Evolutionary conservation across 2,113 vertebrate species (phyloP), one percentile per base, ranked within the genome.

Genomic region (Zeus faber): DNA sequence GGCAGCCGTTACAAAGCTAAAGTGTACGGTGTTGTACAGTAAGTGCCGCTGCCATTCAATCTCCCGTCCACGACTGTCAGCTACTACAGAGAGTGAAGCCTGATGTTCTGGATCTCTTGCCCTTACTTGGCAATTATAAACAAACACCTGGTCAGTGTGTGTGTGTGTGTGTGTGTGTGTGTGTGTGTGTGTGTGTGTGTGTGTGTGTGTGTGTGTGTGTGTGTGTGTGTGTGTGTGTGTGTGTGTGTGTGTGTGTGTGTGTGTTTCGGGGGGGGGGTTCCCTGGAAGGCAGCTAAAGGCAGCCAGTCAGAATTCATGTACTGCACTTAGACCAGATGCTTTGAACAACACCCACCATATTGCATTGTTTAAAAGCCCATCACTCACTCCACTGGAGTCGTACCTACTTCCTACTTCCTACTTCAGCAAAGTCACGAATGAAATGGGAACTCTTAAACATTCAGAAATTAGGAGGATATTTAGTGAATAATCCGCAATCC

Each of bases 91-190:
- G 18, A 59, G 45, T 41, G 43, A 58, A 49, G 33, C 64, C 59
- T 70, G 49, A 35, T 59, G 49, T 49, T 51, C 44, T 54, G 58
- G 22, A 40, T 59, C 44, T 58, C 26, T n/a, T 58, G 24, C 27
- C 52, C 43, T 45, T 39, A 39, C 49, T 17, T 52, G 68, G 69
- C 62, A 62, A 54, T 54, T 65, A 46, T 54, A 57, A 67, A 75
- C 31, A 67, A 70, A 70, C 68, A 78, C 72, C 75, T 78, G 65
- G 45, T 66, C 17, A 52, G 22, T 7, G 46, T 46, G 41, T 56
- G 37, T 7, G 6, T 37, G 25, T 31, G 54, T 54, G 53, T 57
- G 39, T 39, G 37, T 29, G 37, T 24, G 20, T 40, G 50, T 53
- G 50, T 53, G 50, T 10, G 20, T 24, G 41, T 21, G 41, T 44